Percentiles rank a stretch among this genome's conserved stretches.
phyloP scores from a whole-genome alignment of 2,113 vertebrate species.

The Cynocephalus volans region DNA sequence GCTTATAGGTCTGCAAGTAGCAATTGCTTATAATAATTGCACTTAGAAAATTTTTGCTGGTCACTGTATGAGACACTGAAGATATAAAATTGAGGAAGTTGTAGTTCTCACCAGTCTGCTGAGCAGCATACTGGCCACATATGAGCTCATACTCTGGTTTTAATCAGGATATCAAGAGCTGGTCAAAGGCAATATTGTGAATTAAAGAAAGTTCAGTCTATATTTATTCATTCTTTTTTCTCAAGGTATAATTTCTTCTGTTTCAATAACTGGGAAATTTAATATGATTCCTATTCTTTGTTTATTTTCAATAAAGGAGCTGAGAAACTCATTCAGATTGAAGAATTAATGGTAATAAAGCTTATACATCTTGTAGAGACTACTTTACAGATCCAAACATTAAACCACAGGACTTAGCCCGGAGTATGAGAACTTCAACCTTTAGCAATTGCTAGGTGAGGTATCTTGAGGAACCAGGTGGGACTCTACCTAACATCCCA shows the following conservation, averaged over 20 bases:
- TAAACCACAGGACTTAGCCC: no score
- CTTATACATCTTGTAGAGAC: neutral
- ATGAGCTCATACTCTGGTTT: neutral
- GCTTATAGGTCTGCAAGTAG: neutral
- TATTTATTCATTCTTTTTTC: neutral
- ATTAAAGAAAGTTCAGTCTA: neutral
- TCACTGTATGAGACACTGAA: no score
- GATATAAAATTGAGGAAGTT: rapidly evolving
- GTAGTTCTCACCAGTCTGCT: rapidly evolving
- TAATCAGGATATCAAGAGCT: neutral
- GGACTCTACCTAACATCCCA: neutral
- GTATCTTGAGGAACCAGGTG: neutral
- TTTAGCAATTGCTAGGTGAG: no score
- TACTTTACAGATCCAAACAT: neutral
- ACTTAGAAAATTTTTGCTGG: neutral
- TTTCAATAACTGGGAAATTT: neutral
- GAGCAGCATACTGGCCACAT: rapidly evolving
- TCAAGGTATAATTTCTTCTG: neutral
- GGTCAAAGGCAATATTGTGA: neutral
- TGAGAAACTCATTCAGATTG: neutral
- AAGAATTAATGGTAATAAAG: neutral
- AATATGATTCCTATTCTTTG: neutral
- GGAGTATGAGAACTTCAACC: neutral
- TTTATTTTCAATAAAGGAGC: neutral
- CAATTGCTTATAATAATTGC: neutral